Evolutionary conservation across 1,140 invertebrate genomes (phyloP).

Genomic region (Acromyrmex echinatior): DNA sequence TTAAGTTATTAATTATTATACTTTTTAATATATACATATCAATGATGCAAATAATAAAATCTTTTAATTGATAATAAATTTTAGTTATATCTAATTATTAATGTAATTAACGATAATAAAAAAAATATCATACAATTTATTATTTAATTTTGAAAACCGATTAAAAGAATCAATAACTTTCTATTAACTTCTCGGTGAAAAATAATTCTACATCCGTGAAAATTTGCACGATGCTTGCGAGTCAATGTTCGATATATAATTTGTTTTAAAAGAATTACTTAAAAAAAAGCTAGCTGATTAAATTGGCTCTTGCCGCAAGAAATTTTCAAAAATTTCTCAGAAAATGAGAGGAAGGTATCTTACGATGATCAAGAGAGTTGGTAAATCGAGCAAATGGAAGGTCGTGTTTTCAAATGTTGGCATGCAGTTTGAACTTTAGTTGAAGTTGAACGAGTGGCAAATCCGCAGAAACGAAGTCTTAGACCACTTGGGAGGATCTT

Average conservation of each 20-base stretch:
- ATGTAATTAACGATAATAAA: no score
- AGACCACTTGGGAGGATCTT: constrained; percentile 18
- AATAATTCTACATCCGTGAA: background rate
- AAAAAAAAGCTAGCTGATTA: background rate
- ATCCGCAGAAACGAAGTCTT: constrained; percentile 33
- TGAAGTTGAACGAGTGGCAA: constrained; percentile 46
- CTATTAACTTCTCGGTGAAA: background rate
- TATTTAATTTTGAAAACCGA: no score
- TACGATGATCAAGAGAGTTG: background rate
- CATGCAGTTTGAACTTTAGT: constrained; percentile 3
- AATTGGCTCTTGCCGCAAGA: background rate
- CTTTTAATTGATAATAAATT: background rate
- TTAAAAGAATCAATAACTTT: no score
- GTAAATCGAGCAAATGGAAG: constrained; percentile 56
- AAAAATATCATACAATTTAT: no score
- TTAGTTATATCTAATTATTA: no score
- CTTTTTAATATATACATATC: background rate
- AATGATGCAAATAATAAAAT: background rate
- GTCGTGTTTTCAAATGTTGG: constrained; percentile 43
- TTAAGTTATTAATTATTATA: background rate
- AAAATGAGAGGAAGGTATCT: background rate
- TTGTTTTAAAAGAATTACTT: background rate
- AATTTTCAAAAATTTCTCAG: background rate
- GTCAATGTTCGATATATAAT: background rate
- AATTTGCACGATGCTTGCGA: background rate